Evolutionary conservation across 2,888 invertebrate species (phyloP).

Genomic region (Chrysolina haemoptera): DNA sequence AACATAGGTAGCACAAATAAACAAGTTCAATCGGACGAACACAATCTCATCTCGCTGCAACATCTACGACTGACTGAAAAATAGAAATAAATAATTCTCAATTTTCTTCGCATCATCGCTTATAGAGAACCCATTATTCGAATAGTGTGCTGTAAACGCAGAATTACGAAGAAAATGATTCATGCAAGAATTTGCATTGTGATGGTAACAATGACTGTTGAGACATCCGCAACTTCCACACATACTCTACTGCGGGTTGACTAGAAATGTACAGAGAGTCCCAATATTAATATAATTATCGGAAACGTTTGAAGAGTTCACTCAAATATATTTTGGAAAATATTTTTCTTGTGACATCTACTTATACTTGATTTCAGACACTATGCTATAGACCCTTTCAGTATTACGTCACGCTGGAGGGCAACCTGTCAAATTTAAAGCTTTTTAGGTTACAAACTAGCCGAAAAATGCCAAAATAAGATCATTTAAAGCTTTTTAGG

Average conservation of each 20-base stretch:
- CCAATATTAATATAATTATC: background rate
- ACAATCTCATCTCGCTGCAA: constrained; percentile 16
- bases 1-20: background rate
- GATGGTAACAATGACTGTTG: constrained; percentile 35
- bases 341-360: no score
- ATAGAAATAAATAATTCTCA: constrained; percentile 24
- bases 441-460: no score
- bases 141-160: constrained; percentile 38
- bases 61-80: constrained; percentile 13
- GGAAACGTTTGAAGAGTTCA: no score
- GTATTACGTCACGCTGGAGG: no score
- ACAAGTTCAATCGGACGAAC: background rate
- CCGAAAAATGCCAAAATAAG: no score
- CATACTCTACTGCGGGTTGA: background rate
- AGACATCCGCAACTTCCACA: constrained; percentile 31
- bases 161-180: constrained; percentile 47
- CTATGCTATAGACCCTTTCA: no score
- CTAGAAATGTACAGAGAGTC: background rate
- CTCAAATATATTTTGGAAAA: no score
- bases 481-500: no score
- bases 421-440: no score
- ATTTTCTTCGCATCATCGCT: constrained; percentile 38
- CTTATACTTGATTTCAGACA: no score
- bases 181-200: constrained; percentile 49
- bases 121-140: constrained; percentile 40